A percentile compares a stretch with the other conserved stretches of the same genome.
phyloP scores from a whole-genome alignment of 1,140 invertebrate species.

The Papilio polyxenes region DNA sequence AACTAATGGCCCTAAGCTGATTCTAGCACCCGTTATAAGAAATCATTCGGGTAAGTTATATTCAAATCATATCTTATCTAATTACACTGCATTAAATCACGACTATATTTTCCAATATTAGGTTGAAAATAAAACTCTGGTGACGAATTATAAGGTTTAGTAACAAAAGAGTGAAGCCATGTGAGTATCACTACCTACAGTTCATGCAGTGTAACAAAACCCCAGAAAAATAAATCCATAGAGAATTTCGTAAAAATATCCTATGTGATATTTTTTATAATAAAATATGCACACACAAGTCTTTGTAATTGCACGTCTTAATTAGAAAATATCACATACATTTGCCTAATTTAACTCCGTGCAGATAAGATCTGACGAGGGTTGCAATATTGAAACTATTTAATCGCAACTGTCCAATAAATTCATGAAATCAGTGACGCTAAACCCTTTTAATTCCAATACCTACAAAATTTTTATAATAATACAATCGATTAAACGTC shows the following conservation, averaged over 20 bases:
- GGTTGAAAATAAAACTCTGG: too few species aligned
- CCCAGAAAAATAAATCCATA: neutral
- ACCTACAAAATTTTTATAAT: too few species aligned
- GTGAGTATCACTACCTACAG: neutral
- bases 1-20: constrained; percentile 78
- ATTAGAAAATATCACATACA: neutral
- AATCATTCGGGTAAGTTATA: constrained; percentile 74
- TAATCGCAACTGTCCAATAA: neutral
- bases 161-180: neutral
- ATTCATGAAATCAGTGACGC: too few species aligned
- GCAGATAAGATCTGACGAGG: neutral
- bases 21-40: constrained; percentile 78
- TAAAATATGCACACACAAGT: constrained; percentile 7
- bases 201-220: neutral
- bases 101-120: too few species aligned
- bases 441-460: neutral
- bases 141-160: neutral
- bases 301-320: neutral
- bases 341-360: neutral
- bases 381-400: neutral
- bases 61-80: neutral
- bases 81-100: neutral
- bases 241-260: neutral
- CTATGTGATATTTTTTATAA: neutral
- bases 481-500: too few species aligned